Evolutionary conservation across 2,797 vertebrate species (phyloP), one percentile per base, ranked within the genome.

Genomic region (Streptopelia turtur): DNA sequence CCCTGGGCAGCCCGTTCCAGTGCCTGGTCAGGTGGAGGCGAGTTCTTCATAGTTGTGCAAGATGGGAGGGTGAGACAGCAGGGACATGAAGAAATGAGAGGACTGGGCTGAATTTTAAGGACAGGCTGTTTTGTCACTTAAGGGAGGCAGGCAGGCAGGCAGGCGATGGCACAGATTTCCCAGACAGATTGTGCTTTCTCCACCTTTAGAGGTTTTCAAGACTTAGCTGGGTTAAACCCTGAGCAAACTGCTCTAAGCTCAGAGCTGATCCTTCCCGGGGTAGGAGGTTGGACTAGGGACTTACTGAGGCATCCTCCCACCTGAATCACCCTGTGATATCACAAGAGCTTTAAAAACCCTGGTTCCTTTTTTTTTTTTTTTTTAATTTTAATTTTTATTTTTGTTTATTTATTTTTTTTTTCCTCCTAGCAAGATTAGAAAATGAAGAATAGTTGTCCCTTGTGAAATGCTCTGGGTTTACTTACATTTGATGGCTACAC

Each of bases 21-120:
- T 45, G 43, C 43, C 10, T 31, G 28, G 23, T 33, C n/a, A 37
- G 33, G 18, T 18, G 28, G 31, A 60, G 24, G 21, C 33, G 13
- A 18, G 41, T 4, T 59, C 12, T 35, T 39, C 25, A 3, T 5
- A 25, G 31, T 2, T 45, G 30, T 7, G 39, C 11, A 3, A 1
- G 0, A 11, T 41, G 17, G 15, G 13, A 43, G 33, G 33, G 13
- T 27, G 30, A 53, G 53, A 21, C 18, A 27, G 24, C 9, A n/a
- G 45, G 20, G 23, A 23, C 7, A n/a, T 41, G 59, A 37, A 11
- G 7, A 50, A 60, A 50, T 0, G 1, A 23, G 22, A 27, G n/a
- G 27, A 7, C 27, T 30, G 33, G 23, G 2, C 8, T 47, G n/a
- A 13, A 16, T 76, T 41, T 41, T 56, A 61, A 60, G 20, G 28